Conservation (phyloP, 2,888 invertebrate species). For the Odiellus spinosus region DNA sequence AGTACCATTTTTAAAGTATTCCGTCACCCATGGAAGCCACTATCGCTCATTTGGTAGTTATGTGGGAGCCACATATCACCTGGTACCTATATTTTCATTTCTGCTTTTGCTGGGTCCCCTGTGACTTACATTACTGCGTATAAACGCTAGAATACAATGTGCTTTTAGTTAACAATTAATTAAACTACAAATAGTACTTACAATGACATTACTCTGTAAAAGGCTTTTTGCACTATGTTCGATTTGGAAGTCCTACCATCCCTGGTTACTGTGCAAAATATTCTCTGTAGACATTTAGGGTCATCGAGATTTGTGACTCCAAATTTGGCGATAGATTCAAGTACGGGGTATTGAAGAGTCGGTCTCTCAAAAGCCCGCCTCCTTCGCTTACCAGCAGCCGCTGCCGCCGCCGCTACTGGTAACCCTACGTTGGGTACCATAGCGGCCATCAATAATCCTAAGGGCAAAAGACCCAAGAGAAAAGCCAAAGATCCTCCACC, state of each 20-base stretch:
- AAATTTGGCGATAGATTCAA: slow-evolving; percentile 10
- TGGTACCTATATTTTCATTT: too few relatives aligned
- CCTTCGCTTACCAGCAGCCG: slow-evolving; percentile 11
- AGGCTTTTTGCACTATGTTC: slow-evolving; percentile 12
- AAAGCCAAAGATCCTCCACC: slow-evolving; percentile 11
- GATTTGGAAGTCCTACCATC: slow-evolving; percentile 9
- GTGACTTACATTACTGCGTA: too few relatives aligned
- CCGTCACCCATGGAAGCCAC: too few relatives aligned
- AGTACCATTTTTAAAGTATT: too few relatives aligned
- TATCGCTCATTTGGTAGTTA: too few relatives aligned
- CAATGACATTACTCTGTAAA: slow-evolving; percentile 8
- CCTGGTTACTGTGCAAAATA: slow-evolving; percentile 12
- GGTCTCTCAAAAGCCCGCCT: background rate
- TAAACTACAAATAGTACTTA: too few relatives aligned
- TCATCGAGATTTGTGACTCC: slow-evolving; percentile 10
- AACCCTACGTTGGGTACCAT: slow-evolving; percentile 13
- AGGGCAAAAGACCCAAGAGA: slow-evolving; percentile 13
- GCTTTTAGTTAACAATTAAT: too few relatives aligned
- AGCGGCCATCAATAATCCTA: slow-evolving; percentile 14
- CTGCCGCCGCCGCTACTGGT: slow-evolving; percentile 12
- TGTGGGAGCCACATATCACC: too few relatives aligned
- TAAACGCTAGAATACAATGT: too few relatives aligned
- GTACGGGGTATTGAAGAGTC: slow-evolving; percentile 7
- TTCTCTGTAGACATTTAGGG: slow-evolving; percentile 11
- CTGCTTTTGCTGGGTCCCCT: too few relatives aligned